Conservation (phyloP, 2,888 invertebrate genomes). For the Andrena chrysosceles region DNA sequence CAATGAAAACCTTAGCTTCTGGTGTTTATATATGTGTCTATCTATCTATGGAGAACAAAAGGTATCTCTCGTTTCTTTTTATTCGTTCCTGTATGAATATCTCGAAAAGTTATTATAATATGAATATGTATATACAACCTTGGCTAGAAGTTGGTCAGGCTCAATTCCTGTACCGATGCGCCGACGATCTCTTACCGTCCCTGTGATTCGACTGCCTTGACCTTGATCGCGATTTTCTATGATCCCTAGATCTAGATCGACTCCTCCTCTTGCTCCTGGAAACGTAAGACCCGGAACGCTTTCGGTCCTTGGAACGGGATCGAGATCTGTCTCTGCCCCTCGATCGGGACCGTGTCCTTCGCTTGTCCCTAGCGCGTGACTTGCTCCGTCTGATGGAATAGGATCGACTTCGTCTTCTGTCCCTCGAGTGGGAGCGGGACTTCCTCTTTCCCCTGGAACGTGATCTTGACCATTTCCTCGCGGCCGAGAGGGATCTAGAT, state of each 20-base stretch:
- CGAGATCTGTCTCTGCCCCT: constrained; percentile 69
- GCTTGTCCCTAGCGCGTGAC: constrained; percentile 72
- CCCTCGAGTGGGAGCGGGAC: constrained; percentile 75
- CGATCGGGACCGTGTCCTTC: constrained; percentile 72
- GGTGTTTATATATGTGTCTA: not conserved
- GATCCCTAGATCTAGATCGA: constrained; percentile 75
- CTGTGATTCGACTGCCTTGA: constrained; percentile 79
- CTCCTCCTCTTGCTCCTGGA: constrained; percentile 75
- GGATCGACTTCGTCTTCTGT: constrained; percentile 73
- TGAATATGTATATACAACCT: constrained; percentile 75
- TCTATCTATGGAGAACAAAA: constrained; percentile 42
- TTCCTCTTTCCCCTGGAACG: constrained; percentile 76
- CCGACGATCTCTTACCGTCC: constrained; percentile 83
- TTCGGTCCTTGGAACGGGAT: constrained; percentile 72
- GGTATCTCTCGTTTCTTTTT: constrained; percentile 13
- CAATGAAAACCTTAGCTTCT: constrained; percentile 36
- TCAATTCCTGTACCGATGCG: constrained; percentile 84
- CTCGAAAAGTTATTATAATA: constrained; percentile 56
- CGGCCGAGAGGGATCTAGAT: constrained; percentile 70
- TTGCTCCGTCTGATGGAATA: constrained; percentile 70
- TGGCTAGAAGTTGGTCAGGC: constrained; percentile 67
- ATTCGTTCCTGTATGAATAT: constrained; percentile 52
- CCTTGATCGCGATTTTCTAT: constrained; percentile 78
- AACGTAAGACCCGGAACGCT: constrained; percentile 78
- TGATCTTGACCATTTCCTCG: constrained; percentile 77